A percentile compares a stretch with the other conserved stretches of the same genome.
Conservation (phyloP, 2,888 invertebrate species). For the Caenorhabditis virilis region DNA sequence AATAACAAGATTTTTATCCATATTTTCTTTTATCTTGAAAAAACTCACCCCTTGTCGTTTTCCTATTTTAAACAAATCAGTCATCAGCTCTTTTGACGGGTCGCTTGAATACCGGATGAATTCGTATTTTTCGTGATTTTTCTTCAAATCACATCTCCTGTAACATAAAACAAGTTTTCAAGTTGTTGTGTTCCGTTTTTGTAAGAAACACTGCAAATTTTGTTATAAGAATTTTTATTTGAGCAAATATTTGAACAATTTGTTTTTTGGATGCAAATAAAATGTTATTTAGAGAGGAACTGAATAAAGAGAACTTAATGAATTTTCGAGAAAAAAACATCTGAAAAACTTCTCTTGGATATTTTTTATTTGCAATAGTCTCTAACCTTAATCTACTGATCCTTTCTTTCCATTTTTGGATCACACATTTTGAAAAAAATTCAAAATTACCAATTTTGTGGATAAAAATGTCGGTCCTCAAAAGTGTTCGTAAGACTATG, state of each 20-base stretch:
- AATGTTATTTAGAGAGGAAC: too few relatives aligned
- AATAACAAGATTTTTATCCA: not conserved
- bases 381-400: too few relatives aligned
- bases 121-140: conserved; percentile 35
- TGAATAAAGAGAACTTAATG: too few relatives aligned
- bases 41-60: conserved; percentile 40
- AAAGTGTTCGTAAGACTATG: conserved; percentile 42
- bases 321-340: too few relatives aligned
- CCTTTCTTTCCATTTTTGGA: not conserved
- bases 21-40: not conserved
- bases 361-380: too few relatives aligned
- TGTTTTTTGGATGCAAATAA: too few relatives aligned
- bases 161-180: conserved; percentile 11
- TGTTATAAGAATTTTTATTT: too few relatives aligned
- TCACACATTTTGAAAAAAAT: not conserved
- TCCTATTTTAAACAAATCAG: conserved; percentile 36
- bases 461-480: conserved; percentile 63
- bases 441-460: conserved; percentile 59
- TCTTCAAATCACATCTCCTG: conserved; percentile 58
- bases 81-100: conserved; percentile 34
- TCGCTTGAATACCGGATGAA: conserved; percentile 53
- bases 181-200: too few relatives aligned
- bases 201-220: too few relatives aligned
- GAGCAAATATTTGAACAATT: too few relatives aligned
- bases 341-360: too few relatives aligned